Evolutionary conservation across 2,888 invertebrate genomes (phyloP).

Genomic region (Hirtodrosophila confusa): DNA sequence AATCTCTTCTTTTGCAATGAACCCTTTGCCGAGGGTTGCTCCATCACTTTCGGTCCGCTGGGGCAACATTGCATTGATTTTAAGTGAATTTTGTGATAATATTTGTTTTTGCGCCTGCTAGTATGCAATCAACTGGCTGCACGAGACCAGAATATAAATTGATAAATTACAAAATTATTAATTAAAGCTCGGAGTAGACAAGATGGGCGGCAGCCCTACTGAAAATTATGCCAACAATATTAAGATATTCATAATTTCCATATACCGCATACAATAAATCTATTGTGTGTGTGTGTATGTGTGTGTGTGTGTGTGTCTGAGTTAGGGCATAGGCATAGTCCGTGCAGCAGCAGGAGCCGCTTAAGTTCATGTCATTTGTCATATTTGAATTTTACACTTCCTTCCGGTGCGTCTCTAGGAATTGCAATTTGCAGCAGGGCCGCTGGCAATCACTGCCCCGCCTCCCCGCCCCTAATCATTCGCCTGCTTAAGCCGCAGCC

Average conservation of each 20-base stretch:
- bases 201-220: slow-evolving; percentile 4
- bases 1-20: slow-evolving; percentile 4
- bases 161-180: slow-evolving; percentile 77
- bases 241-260: slow-evolving; percentile 79
- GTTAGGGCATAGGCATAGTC: slow-evolving; percentile 8
- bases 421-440: slow-evolving; percentile 68
- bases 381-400: slow-evolving; percentile 80
- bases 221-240: slow-evolving; percentile 68
- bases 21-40: too few species aligned
- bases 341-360: slow-evolving; percentile 56
- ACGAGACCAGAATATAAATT: slow-evolving; percentile 62
- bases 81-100: slow-evolving; percentile 45
- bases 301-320: slow-evolving; percentile 12
- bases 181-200: slow-evolving; percentile 48
- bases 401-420: slow-evolving; percentile 75
- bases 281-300: slow-evolving; percentile 20
- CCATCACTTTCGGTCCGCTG: neutral
- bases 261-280: slow-evolving; percentile 71
- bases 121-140: slow-evolving; percentile 23
- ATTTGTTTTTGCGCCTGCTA: slow-evolving; percentile 52
- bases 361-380: slow-evolving; percentile 80
- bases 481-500: slow-evolving; percentile 56
- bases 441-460: slow-evolving; percentile 31
- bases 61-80: slow-evolving; percentile 7
- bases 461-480: slow-evolving; percentile 53